Evolutionary conservation across 1,140 invertebrate genomes (phyloP).

Genomic region (Apis mellifera): Amel_HAv3.1 CM009931.2:13001-13500

Average conservation of each 20-base stretch:
- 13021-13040: neutral
- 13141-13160: slow-evolving; percentile 52
- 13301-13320: slow-evolving; percentile 66
- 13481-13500: slow-evolving; percentile 37
- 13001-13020: slow-evolving; percentile 60
- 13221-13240: slow-evolving; percentile 26
- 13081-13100: neutral
- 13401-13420: slow-evolving; percentile 40
- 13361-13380: slow-evolving; percentile 55
- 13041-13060: neutral
- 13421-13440: slow-evolving; percentile 34
- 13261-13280: slow-evolving; percentile 62
- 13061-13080: neutral
- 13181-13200: slow-evolving; percentile 65
- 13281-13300: slow-evolving; percentile 75
- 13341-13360: slow-evolving; percentile 76
- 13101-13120: neutral
- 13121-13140: slow-evolving; percentile 60
- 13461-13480: slow-evolving; percentile 13
- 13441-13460: slow-evolving; percentile 17
- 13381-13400: slow-evolving; percentile 13
- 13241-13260: slow-evolving; percentile 57
- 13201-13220: slow-evolving; percentile 64
- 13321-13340: slow-evolving; percentile 68
- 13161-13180: slow-evolving; percentile 53